Evolutionary conservation across 2,888 invertebrate species (phyloP).

Genomic region (Scrobipalpa costella): DNA sequence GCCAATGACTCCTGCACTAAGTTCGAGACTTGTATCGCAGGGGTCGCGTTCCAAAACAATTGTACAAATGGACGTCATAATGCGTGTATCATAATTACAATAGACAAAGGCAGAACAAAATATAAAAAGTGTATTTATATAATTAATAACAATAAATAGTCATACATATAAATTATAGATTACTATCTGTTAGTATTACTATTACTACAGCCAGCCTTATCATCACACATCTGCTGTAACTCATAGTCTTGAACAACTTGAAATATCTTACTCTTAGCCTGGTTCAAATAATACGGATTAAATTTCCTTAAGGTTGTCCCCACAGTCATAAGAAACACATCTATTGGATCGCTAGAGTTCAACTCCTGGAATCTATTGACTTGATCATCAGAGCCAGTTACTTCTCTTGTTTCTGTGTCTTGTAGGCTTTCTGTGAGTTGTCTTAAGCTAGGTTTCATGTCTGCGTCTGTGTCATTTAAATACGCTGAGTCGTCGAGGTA

Average conservation of each 20-base stretch:
- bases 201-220: conserved; percentile 37
- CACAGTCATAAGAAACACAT: conserved; percentile 66
- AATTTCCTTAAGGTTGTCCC: conserved; percentile 66
- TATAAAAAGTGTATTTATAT: no score
- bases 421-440: not conserved
- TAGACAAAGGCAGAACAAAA: no score
- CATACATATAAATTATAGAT: not conserved
- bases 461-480: conserved; percentile 41
- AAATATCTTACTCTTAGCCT: conserved; percentile 73
- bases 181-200: not conserved
- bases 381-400: not conserved
- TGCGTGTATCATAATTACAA: no score
- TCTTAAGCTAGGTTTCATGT: conserved; percentile 3
- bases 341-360: conserved; percentile 59
- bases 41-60: no score
- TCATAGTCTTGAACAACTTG: conserved; percentile 74
- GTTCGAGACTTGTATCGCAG: no score
- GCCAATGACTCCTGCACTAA: no score
- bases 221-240: conserved; percentile 56
- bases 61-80: no score
- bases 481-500: conserved; percentile 46
- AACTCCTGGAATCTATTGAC: conserved; percentile 46
- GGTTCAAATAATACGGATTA: conserved; percentile 66
- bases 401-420: not conserved
- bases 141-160: not conserved